Base-by-base conservation (phyloP, 2,888 invertebrate genomes). In the Coremacera marginata region DNA sequence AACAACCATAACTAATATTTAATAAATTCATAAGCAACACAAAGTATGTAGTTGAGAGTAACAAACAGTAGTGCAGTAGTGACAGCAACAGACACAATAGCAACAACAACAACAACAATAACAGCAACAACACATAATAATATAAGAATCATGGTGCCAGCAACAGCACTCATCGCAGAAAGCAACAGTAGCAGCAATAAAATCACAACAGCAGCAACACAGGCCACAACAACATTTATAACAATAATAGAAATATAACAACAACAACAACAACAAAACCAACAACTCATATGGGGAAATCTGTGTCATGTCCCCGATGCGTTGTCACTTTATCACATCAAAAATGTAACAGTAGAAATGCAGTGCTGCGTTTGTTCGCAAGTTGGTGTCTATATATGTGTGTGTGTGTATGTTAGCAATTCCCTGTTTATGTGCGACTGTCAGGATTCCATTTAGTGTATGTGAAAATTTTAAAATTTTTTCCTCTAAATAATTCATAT, bases 251-350 rank as follows among this genome's bases (percentile, higher is more conserved):
- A 74, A 63, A 25, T 5, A 19, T 27, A 55, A 55, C 19, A 57
- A 67, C 22, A 70, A 27, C 22, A 70, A 76, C 14, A 51, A n/a
- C 52, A 76, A 72, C 62, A 73, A 60, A 31, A 31, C 3, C 31
- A 31, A 31, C 57, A 31, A 63, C 22, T 72, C 74, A 70, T 51
- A 76, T 70, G 68, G 70, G 71, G 57, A 52, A 75, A 79, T 79
- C 67, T 77, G 70, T 77, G 79, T 75, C 77, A 77, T 73, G 78
- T 75, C 71, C 74, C 74, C 76, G 77, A 75, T 79, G 77, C 51
- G 63, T 60, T 73, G 78, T 60, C 62, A 63, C 51, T 62, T 73
- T 49, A 73, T 16, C 49, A 27, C 63, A 63, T 73, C 49, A 49
- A 49, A 62, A 55, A 52, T 70, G 51, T 67, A 44, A 67, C 37